Conservation (phyloP, 2,797 vertebrate genomes). For the Phrynocephalus vlangalii region DNA sequence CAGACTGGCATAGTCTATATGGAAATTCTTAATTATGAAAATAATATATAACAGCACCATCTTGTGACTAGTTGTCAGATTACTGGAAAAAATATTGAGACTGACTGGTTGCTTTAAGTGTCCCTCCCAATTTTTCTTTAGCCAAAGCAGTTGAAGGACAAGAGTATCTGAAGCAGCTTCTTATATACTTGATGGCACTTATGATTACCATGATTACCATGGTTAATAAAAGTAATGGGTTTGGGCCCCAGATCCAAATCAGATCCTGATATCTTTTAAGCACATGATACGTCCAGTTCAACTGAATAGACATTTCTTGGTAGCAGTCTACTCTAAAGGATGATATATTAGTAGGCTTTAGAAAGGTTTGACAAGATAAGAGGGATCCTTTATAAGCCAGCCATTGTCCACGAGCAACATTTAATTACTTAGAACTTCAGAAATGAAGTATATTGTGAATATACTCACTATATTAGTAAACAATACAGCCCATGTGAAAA, state of each 20-base stretch:
- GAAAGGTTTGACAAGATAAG: constrained; percentile 12
- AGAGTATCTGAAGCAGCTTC: background rate
- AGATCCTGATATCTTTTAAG: constrained; percentile 12
- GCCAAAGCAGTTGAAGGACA: background rate
- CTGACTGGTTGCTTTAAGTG: background rate
- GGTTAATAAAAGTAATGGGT: background rate
- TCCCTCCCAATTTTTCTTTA: background rate
- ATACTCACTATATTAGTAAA: too few relatives aligned
- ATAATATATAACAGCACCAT: background rate
- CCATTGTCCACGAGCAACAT: background rate
- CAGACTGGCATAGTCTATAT: too few relatives aligned
- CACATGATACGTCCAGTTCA: constrained; percentile 6
- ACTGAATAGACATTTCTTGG: background rate
- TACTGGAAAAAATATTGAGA: background rate
- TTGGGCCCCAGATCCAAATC: background rate
- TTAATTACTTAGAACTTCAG: background rate
- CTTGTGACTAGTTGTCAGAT: constrained; percentile 1
- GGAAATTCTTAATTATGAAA: too few relatives aligned
- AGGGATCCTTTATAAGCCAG: background rate
- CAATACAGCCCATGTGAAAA: background rate
- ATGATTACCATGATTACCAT: constrained; percentile 5
- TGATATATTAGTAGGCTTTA: constrained; percentile 2
- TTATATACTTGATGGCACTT: background rate
- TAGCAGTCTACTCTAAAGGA: constrained; percentile 6
- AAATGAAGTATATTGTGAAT: background rate